Evolutionary conservation across 1,140 invertebrate species (phyloP), one percentile per base, ranked within the genome.

Genomic region (Drosophila micromelanica): DNA sequence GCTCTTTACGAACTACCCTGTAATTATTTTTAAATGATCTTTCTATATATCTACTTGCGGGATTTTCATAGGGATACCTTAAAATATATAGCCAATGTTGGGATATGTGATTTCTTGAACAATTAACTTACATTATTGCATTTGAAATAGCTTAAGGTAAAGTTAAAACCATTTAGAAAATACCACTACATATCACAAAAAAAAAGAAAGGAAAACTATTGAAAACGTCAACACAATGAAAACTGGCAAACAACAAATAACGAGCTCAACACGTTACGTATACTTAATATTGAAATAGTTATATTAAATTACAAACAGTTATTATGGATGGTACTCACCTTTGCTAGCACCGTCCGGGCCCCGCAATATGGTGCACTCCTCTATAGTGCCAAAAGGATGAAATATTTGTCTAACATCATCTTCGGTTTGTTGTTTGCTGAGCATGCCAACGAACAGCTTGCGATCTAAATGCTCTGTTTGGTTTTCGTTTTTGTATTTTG

Each of bases 381-480:
- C 98, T 95, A 99, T 99, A 93, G 95, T 96, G 87, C 99, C 99
- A 93, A 97, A 99, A 70, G 97, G 96, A 91, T 97, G 96, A 94
- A 99, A 99, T 92, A 99, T 94, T 93, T 98, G 96, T 93, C 97
- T 95, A 77, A 99, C 97, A 96, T 99, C 98, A 91, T 99, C 98
- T 95, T 99, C 99, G 81, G 96, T 98, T 93, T 99, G 98, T 95
- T 99, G 97, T 94, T 99, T 99, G 94, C 98, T 99, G 92, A 99
- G 97, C 98, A 99, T 99, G 92, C 99, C 99, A 94, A 99, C 97
- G 95, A 99, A 99, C 94, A 99, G 96, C 95, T 99, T 99, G 93
- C 98, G 95, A 95, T 98, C 97, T 96, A 95, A 78, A 91, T 91
- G 90, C 86, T 91, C 90, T 91, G 80, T 81, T 78, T 65, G 48